Evolutionary conservation across 2,113 vertebrate species (phyloP).

Genomic region (Conger conger): DNA sequence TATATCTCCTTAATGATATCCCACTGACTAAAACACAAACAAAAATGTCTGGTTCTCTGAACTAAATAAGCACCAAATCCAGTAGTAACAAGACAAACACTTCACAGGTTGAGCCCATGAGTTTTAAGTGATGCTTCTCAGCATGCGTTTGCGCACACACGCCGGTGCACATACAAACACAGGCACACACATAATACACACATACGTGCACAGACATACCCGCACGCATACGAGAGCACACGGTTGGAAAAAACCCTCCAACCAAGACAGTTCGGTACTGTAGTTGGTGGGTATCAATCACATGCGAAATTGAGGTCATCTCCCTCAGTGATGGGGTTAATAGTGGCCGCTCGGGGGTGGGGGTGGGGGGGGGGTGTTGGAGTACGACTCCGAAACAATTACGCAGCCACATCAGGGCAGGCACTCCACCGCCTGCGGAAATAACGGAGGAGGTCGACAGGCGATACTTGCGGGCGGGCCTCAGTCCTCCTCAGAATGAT

Average conservation of each 20-base stretch:
- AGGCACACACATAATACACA: constrained; percentile 17
- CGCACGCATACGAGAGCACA: neutral
- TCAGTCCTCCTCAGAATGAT: constrained; percentile 15
- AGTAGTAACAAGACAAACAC: neutral
- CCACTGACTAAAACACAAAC: neutral
- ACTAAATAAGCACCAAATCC: neutral
- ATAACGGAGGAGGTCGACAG: constrained; percentile 8
- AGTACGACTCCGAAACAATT: constrained; percentile 41
- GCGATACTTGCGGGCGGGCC: constrained; percentile 6
- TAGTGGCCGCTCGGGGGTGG: constrained; percentile 25
- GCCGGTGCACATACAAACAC: neutral
- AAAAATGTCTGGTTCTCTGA: neutral
- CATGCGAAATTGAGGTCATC: constrained; percentile 49
- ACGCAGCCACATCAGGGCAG: constrained; percentile 28
- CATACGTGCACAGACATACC: constrained; percentile 18
- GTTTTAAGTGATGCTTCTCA: neutral
- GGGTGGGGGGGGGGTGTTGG: neutral
- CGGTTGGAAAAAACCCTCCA: neutral
- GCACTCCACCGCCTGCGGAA: neutral
- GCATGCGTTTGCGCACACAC: neutral
- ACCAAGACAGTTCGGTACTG: neutral
- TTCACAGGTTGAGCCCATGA: neutral
- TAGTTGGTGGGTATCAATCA: constrained; percentile 45
- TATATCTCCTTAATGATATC: constrained; percentile 5
- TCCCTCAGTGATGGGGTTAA: constrained; percentile 44